phyloP scores from a whole-genome alignment of 2,888 invertebrate genomes.

The Papilio protenor region DNA sequence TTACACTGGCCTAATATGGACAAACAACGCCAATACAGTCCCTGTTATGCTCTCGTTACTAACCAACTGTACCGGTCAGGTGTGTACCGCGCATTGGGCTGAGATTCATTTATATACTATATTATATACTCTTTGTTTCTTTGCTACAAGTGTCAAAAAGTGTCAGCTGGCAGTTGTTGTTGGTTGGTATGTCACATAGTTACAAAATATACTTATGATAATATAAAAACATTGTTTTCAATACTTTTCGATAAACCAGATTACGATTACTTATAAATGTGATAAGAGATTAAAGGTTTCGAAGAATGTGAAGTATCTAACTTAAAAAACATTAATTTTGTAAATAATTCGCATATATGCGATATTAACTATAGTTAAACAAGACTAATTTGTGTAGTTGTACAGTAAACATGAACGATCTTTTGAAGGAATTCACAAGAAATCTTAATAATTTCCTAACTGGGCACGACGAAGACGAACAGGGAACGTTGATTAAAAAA shows the following conservation, averaged over 20 bases:
- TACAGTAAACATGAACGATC: constrained; percentile 59
- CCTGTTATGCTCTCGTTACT: no score
- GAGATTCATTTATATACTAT: constrained; percentile 4
- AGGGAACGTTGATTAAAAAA: constrained; percentile 78
- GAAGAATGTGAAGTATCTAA: not conserved
- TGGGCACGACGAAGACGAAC: constrained; percentile 50
- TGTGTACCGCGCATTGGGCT: no score
- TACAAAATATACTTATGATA: not conserved
- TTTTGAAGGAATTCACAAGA: constrained; percentile 56
- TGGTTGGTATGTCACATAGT: not conserved
- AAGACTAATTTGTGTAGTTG: not conserved
- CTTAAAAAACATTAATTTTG: not conserved
- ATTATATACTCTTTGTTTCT: not conserved
- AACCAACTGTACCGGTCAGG: no score
- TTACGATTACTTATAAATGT: not conserved
- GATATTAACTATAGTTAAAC: not conserved
- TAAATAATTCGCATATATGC: not conserved
- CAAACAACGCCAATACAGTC: no score
- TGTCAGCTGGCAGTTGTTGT: not conserved
- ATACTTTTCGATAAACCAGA: not conserved
- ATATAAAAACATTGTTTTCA: not conserved
- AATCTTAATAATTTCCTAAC: constrained; percentile 60
- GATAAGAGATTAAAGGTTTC: not conserved
- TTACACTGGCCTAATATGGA: no score
- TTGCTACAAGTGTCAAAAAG: not conserved